Percentiles rank a stretch among this genome's conserved stretches.
Conservation (phyloP, 2,888 invertebrate genomes). For the Rhagonycha fulva region DNA sequence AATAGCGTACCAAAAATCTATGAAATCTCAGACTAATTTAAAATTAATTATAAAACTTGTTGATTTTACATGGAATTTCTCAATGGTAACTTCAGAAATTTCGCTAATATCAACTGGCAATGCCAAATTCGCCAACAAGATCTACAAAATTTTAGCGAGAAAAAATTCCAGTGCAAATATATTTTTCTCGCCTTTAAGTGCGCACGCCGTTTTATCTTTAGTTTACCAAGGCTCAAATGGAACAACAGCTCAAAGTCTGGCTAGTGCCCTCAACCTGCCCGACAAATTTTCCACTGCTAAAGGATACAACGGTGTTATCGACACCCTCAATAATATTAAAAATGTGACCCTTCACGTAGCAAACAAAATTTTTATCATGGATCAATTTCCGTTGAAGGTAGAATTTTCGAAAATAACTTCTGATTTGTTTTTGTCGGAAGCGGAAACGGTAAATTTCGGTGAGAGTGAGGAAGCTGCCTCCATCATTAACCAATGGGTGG, state of each 20-base stretch:
- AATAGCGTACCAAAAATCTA: background rate
- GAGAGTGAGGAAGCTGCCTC: conserved; percentile 57
- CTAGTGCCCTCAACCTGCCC: conserved; percentile 35
- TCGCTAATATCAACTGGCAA: background rate
- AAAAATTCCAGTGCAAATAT: conserved; percentile 43
- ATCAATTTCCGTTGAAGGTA: conserved; percentile 57
- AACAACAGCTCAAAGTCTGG: conserved; percentile 45
- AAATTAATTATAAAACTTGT: background rate
- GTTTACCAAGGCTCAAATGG: conserved; percentile 51
- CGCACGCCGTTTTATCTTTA: conserved; percentile 51
- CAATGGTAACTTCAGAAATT: background rate
- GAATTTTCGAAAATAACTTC: conserved; percentile 62
- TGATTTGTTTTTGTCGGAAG: conserved; percentile 66
- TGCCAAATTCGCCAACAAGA: background rate
- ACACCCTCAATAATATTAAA: conserved; percentile 43
- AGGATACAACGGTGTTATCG: conserved; percentile 38
- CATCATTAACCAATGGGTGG: conserved; percentile 81
- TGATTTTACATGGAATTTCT: background rate
- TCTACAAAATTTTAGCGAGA: conserved; percentile 19
- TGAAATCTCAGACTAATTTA: background rate
- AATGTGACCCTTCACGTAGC: conserved; percentile 69
- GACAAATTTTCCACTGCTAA: conserved; percentile 35
- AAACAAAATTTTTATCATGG: conserved; percentile 69
- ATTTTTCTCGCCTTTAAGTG: conserved; percentile 53
- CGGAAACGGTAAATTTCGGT: conserved; percentile 66